Evolutionary conservation across 2,113 vertebrate species (phyloP), one percentile per base, ranked within the genome.

Genomic region (Eubucco bourcierii): DNA sequence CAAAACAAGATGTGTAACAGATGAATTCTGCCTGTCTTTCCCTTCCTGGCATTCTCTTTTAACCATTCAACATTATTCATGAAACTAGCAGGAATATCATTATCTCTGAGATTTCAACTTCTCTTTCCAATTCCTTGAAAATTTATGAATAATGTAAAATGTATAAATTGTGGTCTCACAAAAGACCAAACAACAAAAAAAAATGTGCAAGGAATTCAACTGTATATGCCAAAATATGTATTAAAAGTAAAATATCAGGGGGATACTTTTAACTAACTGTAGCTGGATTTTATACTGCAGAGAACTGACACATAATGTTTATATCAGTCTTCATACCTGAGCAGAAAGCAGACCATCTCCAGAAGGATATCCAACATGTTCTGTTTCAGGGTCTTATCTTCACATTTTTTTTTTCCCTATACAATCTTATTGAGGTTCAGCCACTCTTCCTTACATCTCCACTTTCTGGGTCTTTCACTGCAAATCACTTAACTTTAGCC

Each of bases 1-100:
- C 95, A 96, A 91, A 95, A 91, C 58, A 84, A 71, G 90, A 94
- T 64, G 21, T 61, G 28, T 72, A 93, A 91, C 95, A 96, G 95
- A 96, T 90, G 83, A 95, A 90, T 88, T 80, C 88, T 96, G 95
- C 73, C 82, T 81, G 74, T 78, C 85, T 88, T 93, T 80, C 65
- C 14, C 28, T 94, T 75, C 55, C 70, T 95, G 61, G 41, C 29
- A 44, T 31, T 90, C 34, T 83, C 41, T 34, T 91, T 85, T 71
- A 90, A 37, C 61, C 60, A 95, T 79, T 10, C 27, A 85, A 78
- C 47, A 65, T 71, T 64, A 31, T 80, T 81, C 6, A 20, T 19
- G 33, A 81, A 88, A 90, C 50, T 95, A 78, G 65, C 19, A 25
- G 58, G 29, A 91, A 78, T 93, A 77, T 95, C 4, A 41, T 87